Conservation (phyloP, 2,888 invertebrate species). For the Cryptosula pallasiana region DNA sequence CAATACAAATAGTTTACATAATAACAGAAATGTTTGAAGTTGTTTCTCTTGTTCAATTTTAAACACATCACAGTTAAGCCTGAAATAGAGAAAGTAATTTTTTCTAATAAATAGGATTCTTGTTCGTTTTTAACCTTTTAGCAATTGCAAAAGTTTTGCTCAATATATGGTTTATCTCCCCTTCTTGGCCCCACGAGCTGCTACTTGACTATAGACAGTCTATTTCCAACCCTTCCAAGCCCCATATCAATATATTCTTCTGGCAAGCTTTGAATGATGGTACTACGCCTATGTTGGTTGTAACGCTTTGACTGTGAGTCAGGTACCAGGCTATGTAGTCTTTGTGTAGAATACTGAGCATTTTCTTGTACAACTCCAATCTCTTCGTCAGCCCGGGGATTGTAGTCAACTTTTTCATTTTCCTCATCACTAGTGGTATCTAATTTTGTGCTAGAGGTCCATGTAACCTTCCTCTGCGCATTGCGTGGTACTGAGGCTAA, state of each 20-base stretch:
- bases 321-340: background rate
- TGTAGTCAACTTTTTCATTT: background rate
- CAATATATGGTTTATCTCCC: no score
- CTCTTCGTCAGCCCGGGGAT: background rate
- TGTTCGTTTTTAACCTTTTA: no score
- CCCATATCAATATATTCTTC: slow-evolving; percentile 10
- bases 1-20: no score
- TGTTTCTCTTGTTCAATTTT: no score
- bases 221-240: background rate
- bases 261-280: background rate
- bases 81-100: no score
- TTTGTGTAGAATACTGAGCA: background rate
- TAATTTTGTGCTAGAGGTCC: background rate
- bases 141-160: no score
- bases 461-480: background rate
- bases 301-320: no score
- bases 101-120: no score
- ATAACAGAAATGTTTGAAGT: no score
- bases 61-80: no score
- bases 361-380: background rate
- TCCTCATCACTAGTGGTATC: background rate
- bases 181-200: no score
- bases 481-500: background rate
- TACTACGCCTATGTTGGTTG: background rate
- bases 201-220: slow-evolving; percentile 1